Conservation (phyloP, 2,888 invertebrate genomes). For the Drosophila macrospina region DNA sequence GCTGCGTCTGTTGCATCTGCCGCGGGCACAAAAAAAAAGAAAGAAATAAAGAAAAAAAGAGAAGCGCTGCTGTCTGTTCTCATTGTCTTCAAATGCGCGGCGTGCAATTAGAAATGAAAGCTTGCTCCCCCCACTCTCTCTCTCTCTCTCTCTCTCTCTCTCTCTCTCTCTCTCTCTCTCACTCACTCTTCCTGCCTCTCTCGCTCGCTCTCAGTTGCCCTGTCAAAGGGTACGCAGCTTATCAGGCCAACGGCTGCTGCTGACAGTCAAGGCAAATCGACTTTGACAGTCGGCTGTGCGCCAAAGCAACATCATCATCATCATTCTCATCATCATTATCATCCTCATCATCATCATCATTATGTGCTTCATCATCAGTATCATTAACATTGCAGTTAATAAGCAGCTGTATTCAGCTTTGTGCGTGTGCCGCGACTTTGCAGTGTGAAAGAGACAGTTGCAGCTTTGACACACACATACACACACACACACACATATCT, state of each 20-base stretch:
- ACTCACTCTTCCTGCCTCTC: neutral
- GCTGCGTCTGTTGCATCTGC: constrained; percentile 12
- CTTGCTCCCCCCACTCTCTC: neutral
- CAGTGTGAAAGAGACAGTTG: constrained; percentile 21
- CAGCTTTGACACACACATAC: constrained; percentile 1
- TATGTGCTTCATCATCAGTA: constrained; percentile 10
- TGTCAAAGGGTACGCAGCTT: constrained; percentile 58
- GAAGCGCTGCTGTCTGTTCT: constrained; percentile 12
- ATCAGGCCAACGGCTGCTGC: constrained; percentile 54
- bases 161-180: neutral
- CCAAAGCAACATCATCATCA: constrained; percentile 36
- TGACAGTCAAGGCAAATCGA: constrained; percentile 69
- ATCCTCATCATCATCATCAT: constrained; percentile 18
- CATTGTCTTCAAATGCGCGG: constrained; percentile 22
- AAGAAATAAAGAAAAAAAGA: no score
- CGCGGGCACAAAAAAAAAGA: neutral
- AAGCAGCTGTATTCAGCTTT: constrained; percentile 51
- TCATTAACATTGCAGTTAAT: constrained; percentile 19
- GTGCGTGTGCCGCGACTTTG: constrained; percentile 54
- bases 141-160: neutral
- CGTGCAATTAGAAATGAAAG: constrained; percentile 56
- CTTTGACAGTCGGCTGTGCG: constrained; percentile 72
- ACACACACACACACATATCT: constrained; percentile 5
- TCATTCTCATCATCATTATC: constrained; percentile 4
- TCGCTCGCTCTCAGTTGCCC: neutral